Evolutionary conservation across 2,888 invertebrate species (phyloP), one percentile per base, ranked within the genome.

Genomic region (Synergus japonicus): DNA sequence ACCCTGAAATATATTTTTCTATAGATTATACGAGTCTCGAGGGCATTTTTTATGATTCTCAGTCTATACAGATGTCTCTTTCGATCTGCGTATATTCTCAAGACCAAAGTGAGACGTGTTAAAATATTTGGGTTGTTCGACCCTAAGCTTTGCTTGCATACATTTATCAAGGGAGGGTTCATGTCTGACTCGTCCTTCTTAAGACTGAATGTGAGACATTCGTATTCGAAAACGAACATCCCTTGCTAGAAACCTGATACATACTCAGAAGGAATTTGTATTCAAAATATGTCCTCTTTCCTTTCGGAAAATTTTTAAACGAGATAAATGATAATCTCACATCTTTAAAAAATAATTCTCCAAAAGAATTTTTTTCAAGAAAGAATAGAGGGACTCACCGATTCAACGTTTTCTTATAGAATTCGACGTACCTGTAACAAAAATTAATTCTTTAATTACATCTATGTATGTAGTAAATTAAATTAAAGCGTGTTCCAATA

Each of bases 91-190:
- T 65, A 65, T 65, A 43, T 65, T 65, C 65, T 65, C 65, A 4
- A 65, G 9, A 60, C 10, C 9, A 12, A 60, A 60, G 60, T 60
- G 37, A 64, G 65, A 65, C n/a, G 41, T 65, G n/a, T 65, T 65
- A 65, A 41, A 43, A 43, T 65, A n/a, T 65, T 65, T 65, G n/a
- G n/a, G 41, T 41, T 37, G 65, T 65, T 43, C 15, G 65, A 65
- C 37, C 37, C 65, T 65, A 37, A 41, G 41, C 65, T 65, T 41
- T 65, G 41, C 65, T 41, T 65, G 65, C 65, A 65, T 65, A 65
- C 41, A 65, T 65, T 65, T 41, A 65, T 65, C 65, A 65, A 65
- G 15, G 15, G 65, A 41, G 65, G 65, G 41, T 65, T 65, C 58
- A 18, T 18, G 58, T n/a, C 65, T 37, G 37, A 65, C 15, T 65